Percentiles rank a stretch among this genome's conserved stretches.
Conservation (phyloP, 2,888 invertebrate genomes). For the Dryomyza anilis region DNA sequence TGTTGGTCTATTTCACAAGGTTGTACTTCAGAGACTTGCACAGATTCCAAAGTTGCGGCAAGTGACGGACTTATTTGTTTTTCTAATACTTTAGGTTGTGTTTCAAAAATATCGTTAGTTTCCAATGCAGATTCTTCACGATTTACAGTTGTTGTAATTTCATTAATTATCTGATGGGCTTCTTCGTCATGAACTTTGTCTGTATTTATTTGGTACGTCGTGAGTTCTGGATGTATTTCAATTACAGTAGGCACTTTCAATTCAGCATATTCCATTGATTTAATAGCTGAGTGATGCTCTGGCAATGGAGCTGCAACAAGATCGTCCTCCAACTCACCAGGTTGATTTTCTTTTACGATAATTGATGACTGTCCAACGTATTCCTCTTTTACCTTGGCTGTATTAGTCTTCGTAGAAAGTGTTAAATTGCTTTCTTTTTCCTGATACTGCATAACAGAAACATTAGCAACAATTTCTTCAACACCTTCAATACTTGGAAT, state of each 20-base stretch:
- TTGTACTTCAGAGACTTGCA: constrained; percentile 47
- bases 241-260: constrained; percentile 57
- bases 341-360: constrained; percentile 68
- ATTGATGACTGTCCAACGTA: constrained; percentile 65
- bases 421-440: constrained; percentile 66
- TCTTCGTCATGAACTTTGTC: constrained; percentile 43
- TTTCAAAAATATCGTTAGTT: constrained; percentile 32
- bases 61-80: constrained; percentile 23
- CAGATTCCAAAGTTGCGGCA: constrained; percentile 35
- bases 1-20: constrained; percentile 40
- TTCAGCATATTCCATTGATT: constrained; percentile 53
- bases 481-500: constrained; percentile 63
- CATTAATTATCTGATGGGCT: constrained; percentile 58
- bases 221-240: constrained; percentile 62
- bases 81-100: neutral
- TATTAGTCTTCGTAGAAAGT: constrained; percentile 8
- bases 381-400: constrained; percentile 37
- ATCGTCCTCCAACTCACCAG: constrained; percentile 70
- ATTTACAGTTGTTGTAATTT: constrained; percentile 47
- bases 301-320: constrained; percentile 57
- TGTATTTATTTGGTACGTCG: constrained; percentile 50
- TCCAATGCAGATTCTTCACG: constrained; percentile 43
- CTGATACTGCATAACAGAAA: constrained; percentile 67
- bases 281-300: constrained; percentile 44
- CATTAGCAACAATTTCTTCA: constrained; percentile 67